A percentile compares a stretch with the other conserved stretches of the same genome.
Evolutionary conservation across 2,113 vertebrate genomes (phyloP).

Genomic region (Glaucomys volans): DNA sequence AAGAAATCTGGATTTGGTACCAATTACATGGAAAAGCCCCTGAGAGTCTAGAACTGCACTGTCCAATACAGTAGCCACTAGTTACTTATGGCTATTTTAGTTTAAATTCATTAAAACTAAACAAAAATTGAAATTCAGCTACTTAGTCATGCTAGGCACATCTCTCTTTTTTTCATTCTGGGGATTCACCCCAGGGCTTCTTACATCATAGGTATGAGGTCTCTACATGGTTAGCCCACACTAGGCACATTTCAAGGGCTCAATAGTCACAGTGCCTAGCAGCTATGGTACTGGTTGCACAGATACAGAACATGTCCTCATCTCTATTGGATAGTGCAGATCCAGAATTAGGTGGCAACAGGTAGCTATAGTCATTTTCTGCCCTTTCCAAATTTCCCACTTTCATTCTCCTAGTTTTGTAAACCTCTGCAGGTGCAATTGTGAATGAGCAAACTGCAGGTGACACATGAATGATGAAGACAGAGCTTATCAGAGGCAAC

Average conservation of each 20-base stretch:
- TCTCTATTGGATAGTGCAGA: background rate
- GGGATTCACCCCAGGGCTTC: background rate
- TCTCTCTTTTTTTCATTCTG: background rate
- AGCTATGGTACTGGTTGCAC: background rate
- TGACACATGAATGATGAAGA: background rate
- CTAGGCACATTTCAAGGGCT: background rate
- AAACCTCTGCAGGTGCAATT: background rate
- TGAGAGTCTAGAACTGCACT: background rate
- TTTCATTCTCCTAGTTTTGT: background rate
- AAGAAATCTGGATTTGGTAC: background rate
- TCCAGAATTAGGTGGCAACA: background rate
- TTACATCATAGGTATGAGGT: background rate
- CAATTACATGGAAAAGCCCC: background rate
- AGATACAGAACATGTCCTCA: accelerated
- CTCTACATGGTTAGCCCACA: background rate
- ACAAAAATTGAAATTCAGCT: background rate
- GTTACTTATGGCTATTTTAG: background rate
- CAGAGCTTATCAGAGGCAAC: background rate
- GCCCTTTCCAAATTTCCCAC: background rate
- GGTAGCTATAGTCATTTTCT: background rate
- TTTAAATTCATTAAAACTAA: slow-evolving; percentile 33
- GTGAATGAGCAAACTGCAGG: background rate
- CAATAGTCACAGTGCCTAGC: background rate
- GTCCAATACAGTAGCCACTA: background rate
- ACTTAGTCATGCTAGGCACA: background rate